Evolutionary conservation across 2,888 invertebrate genomes (phyloP), one percentile per base, ranked within the genome.

Genomic region (Tachystola acroxantha): DNA sequence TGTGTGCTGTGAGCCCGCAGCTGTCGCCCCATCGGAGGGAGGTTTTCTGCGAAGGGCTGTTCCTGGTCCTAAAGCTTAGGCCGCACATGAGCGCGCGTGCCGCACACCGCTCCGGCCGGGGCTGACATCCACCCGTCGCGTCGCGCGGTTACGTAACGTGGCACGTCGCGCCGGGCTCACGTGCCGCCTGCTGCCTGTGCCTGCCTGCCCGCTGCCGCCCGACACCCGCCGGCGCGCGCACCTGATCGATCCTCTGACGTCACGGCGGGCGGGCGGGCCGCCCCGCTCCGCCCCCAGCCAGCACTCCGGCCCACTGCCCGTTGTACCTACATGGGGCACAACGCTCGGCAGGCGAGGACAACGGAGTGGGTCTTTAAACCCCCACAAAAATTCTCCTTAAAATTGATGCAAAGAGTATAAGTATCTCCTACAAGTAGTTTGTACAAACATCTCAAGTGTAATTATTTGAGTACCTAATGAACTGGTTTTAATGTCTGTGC

Each of bases 21-120:
- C 95, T 95, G 90, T 96, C 96, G 85, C 96, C 96, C 96, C 96
- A 96, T 88, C 96, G 93, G 74, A 96, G 93, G 87, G 96, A 96
- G 88, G 96, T 96, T 91, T 96, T 96, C 90, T 96, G 96, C 89
- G 96, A 96, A 91, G 96, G 96, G 91, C 95, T 96, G 90, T 96
- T 96, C 88, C 96, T 94, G 86, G 96, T 96, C 89, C 93, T 96
- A 93, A 96, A 96, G 89, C 93, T 94, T 93, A 95, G 92, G 91
- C 95, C 95, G 91, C 94, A 95, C 96, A 96, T 96, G 94, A 92
- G 93, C 92, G 88, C 88, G 82, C 80, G 74, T 71, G 60, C 52
- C 63, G 65, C 55, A 53, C 42, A 46, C 60, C 57, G 43, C n/a
- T n/a, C 16, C 16, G 16, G 16, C 16, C 16, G 3, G n/a, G n/a